Conservation (phyloP, 1,140 invertebrate genomes). For the Meloidogyne exigua region DNA sequence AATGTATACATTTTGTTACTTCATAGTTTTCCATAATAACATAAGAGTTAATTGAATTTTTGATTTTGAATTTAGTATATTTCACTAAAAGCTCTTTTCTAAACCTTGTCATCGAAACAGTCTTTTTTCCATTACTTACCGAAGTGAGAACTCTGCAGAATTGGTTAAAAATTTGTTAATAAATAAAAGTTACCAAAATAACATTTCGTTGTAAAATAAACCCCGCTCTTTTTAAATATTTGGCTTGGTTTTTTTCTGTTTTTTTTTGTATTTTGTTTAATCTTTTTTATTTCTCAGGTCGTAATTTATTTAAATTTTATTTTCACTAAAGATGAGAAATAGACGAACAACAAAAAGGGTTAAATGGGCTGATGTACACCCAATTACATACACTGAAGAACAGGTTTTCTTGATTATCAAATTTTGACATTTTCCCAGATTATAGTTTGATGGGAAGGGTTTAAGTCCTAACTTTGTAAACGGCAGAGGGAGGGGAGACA, state of each 20-base stretch:
- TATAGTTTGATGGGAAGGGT: background rate
- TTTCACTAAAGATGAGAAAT: background rate
- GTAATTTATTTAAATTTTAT: too few species aligned
- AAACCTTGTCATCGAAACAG: too few species aligned
- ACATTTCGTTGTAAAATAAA: background rate
- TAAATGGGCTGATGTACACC: background rate
- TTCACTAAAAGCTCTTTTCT: too few species aligned
- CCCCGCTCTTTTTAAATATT: background rate
- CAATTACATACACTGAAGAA: background rate
- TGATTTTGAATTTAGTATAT: too few species aligned
- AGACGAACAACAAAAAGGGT: background rate
- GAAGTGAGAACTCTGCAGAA: too few species aligned
- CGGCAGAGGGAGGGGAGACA: background rate
- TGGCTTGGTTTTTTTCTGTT: background rate
- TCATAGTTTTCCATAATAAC: too few species aligned
- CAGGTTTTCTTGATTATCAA: background rate
- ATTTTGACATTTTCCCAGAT: background rate
- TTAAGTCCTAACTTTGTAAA: background rate
- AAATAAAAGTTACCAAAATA: background rate
- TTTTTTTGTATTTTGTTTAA: background rate
- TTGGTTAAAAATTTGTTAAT: too few species aligned
- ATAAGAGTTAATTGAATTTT: too few species aligned
- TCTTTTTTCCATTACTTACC: too few species aligned
- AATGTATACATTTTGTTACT: too few species aligned
- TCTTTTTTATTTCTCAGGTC: background rate